Evolutionary conservation across 2,113 vertebrate genomes (phyloP), one percentile per base, ranked within the genome.

Genomic region (Antennarius striatus): DNA sequence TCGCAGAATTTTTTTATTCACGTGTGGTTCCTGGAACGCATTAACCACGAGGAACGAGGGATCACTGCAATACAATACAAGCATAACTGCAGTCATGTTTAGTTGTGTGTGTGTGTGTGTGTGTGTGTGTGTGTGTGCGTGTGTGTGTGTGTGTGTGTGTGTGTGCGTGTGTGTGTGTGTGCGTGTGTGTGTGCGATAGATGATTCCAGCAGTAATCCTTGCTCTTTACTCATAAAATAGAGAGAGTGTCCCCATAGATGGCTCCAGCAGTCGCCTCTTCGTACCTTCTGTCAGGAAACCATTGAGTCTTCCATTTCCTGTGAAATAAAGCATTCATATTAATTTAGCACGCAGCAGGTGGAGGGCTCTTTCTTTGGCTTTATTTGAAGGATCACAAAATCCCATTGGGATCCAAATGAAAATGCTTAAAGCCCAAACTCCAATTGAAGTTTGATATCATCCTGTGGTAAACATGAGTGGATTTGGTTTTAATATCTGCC

Each of bases 381-480:
- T 80, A 87, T 81, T 81, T 76, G 70, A 80, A 89, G 77, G 77
- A 83, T 83, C 73, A 68, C 63, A 84, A 87, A 92, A 92, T 92
- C 87, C 85, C 63, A 79, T 84, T 66, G 60, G 82, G 81, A 85
- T 87, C 82, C 77, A 90, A 89, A 90, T 91, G 83, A 91, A 90
- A 91, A 82, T 77, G 46, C 80, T 22, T 82, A 87, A 89, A 88
- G 74, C 80, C 80, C 70, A 82, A 88, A 86, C 79, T 87, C 74
- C 88, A 86, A 89, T 90, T 91, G 84, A 92, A 91, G 87, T 90
- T 89, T 86, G 73, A 90, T 80, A 80, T 91, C 70, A 90, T 91
- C 89, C 90, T 75, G 55, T 50, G 79, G 86, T 81, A 90, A 91
- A 90, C 83, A 91, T 71, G 76, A 88, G 86, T 86, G 90, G 90